Base-by-base conservation (phyloP, 2,113 vertebrate genomes). In the Psilopogon haemacephalus region DNA sequence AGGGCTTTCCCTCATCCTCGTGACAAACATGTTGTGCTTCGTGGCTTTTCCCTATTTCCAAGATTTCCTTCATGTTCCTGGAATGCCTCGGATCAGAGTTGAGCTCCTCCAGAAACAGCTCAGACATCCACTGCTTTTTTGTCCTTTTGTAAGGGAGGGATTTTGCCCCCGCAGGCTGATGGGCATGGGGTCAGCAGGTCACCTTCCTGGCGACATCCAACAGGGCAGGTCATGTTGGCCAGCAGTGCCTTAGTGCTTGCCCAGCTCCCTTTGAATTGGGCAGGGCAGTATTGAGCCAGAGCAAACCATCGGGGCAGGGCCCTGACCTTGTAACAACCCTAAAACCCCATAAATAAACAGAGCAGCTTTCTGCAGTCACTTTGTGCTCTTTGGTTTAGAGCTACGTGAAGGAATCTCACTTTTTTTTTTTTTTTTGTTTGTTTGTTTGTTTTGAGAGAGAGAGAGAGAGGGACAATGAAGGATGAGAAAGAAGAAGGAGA, bases 61-160 rank as follows among this genome's bases (percentile, higher is more conserved):
- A 1, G 3, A 3, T 50, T 23, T 40, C 19, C 33, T 55, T 13
- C 5, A 0, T 11, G 17, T 42, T 38, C 79, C 20, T 15, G 33
- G 62, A 19, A 17, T 11, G 27, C 30, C n/a, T n/a, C n/a, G n/a
- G n/a, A 3, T 30, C 48, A 1, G 60, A 54, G 35, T 4, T 15
- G 35, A 48, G 70, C 37, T 23, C 1, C 21, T 52, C 17, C 81
- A 27, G 84, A n/a, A 67, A 8, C 5, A 5, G 6, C 8, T 27
- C 37, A 5, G 33, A 0, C 11, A 64, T 35, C 15, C n/a, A 21
- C 32, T 5, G 2, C 1, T n/a, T 28, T 5, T 0, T 0, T 13
- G 11, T 20, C 21, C 23, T 35, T 26, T 48, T 32, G 19, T 54
- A 35, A 65, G 33, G 16, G 6, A 37, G 11, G 30, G 16, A 30